Evolutionary conservation across 2,888 invertebrate genomes (phyloP), one percentile per base, ranked within the genome.

Genomic region (Capitulum mitella): DNA sequence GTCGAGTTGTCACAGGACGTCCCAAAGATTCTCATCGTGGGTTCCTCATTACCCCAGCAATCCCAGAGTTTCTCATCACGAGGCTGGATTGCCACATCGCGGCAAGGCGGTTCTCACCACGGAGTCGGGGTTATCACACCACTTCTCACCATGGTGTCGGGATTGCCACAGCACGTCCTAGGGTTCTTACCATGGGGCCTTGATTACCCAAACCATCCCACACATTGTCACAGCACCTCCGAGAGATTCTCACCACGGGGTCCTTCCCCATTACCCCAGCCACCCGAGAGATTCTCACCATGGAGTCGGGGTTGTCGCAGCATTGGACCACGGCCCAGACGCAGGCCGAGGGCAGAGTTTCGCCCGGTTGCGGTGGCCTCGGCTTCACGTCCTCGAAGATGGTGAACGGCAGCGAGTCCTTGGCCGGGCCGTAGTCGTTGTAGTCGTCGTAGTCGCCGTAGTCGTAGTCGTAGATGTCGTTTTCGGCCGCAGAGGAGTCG

Each of bases 291-390:
- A n/a, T 16, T 29, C 58, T 61, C 32, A 61, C 61, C 61, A 61
- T n/a, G n/a, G n/a, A 16, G 61, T 61, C 61, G 1, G 61, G 61
- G 61, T 61, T 61, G 61, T 1, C 14, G 32, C 61, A 61, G 61
- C 61, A 61, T 32, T 61, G 61, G 32, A 61, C 61, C 61, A 61
- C 61, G 1, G 61, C 61, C 61, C 61, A 61, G 61, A 32, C 32
- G 61, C 61, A 61, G 61, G 61, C 29, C 1, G 61, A 61, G 3
- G 61, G 61, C 32, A 61, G 61, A 0, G 6, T 16, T 12, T 12
- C 29, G 14, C 16, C 61, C 0, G n/a, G 32, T 1, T 10, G 3
- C 14, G 61, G 61, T 12, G 61, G 61, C 10, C 61, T 32, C 32
- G 61, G 61, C 61, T 61, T 10, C 14, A 61, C 32, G 61, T 61